Conservation (phyloP, 2,113 vertebrate species). For the Pseudorectes ferrugineus region DNA sequence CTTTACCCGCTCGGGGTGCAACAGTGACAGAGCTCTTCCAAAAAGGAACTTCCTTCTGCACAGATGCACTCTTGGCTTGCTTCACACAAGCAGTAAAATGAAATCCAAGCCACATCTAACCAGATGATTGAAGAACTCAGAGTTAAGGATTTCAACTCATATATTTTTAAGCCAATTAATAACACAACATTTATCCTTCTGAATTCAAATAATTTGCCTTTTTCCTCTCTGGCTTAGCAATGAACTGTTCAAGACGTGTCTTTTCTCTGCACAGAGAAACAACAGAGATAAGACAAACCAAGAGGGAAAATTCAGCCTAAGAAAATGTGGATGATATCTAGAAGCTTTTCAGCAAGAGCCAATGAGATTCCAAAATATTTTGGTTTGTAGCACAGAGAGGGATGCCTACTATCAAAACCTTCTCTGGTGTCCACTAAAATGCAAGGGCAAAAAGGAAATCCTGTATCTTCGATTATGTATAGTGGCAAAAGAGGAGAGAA, state of each 20-base stretch:
- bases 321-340: not conserved
- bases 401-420: not conserved
- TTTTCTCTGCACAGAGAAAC: not conserved
- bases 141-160: not conserved
- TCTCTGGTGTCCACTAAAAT: not conserved
- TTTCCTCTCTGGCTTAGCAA: not conserved
- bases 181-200: not conserved
- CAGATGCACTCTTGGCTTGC: not conserved
- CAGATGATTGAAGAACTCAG: not conserved
- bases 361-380: not conserved
- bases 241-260: not conserved
- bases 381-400: not conserved
- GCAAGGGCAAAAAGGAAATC: not conserved
- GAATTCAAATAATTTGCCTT: not conserved
- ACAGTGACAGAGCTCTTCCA: not conserved
- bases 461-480: not conserved
- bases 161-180: not conserved
- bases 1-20: no score
- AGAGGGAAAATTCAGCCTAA: not conserved
- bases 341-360: not conserved
- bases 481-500: not conserved
- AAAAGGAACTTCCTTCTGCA: not conserved
- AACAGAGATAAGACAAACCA: not conserved
- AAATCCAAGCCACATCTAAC: not conserved
- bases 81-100: not conserved